Base-by-base conservation (phyloP, 2,888 invertebrate genomes). In the Dascillus cervinus region DNA sequence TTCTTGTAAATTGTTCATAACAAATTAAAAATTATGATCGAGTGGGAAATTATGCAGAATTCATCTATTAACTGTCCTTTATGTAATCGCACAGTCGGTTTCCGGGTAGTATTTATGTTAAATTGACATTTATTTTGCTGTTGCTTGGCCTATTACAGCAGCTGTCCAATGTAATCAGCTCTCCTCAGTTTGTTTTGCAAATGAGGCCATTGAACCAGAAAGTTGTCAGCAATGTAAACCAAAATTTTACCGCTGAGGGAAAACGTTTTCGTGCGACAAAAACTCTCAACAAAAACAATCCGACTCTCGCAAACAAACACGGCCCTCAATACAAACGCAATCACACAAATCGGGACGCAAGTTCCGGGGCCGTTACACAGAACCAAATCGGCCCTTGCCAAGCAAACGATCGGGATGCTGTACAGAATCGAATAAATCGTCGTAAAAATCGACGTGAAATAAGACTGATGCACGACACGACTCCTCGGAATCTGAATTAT, bases 361-460 rank as follows among this genome's bases (percentile, higher is more conserved):
- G 94, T 96, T 4, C 96, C 96, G 22, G 97, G 97, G 0, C 98
- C 97, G 69, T 97, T 95, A 64, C 88, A 91, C 26, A 92, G 66
- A 49, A 92, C 73, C 47, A 94, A 58, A 60, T 90, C 79, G 1
- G 96, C 95, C 42, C 72, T 73, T 48, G 79, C 72, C 26, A 65
- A 70, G 47, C 76, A 70, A 15, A 91, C 64, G 9, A 88, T 47
- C 34, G 83, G 83, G 50, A 87, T 59, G 29, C 81, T 77, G 47
- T 71, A 69, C 1, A 82, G 37, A n/a, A 75, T 69, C 1, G 94
- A 79, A 58, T 74, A 66, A 0, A 88, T 12, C 2, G 94, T 94
- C 26, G 86, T 86, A 44, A 80, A 72, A 22, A 91, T 54, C 9
- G 90, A 83, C 19, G 84, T 78, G 1, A 81, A 34, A 62, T 83